Evolutionary conservation across 2,888 invertebrate genomes (phyloP).

Genomic region (Conops quadrifasciatus): DNA sequence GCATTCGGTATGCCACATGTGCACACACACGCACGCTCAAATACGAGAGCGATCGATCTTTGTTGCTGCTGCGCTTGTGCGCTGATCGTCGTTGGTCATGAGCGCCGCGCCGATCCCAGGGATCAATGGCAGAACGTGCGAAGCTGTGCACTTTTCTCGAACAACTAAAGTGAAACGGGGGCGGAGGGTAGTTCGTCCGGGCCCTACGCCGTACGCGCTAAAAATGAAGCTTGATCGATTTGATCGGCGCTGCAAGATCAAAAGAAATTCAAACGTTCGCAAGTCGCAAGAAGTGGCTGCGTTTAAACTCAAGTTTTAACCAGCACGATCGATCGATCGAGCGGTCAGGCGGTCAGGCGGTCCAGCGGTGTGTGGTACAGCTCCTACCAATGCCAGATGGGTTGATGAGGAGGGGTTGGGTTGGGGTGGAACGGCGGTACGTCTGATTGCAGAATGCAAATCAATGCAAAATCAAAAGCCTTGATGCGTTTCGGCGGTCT

Average conservation of each 20-base stretch:
- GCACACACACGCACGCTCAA: slow-evolving; percentile 15
- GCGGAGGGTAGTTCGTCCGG: not conserved
- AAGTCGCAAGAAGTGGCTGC: slow-evolving; percentile 22
- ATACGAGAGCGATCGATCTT: slow-evolving; percentile 16
- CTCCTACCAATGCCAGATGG: not conserved
- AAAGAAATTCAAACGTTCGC: slow-evolving; percentile 52
- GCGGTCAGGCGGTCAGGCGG: not conserved
- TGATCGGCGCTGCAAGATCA: slow-evolving; percentile 65
- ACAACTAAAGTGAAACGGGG: not conserved
- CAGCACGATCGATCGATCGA: slow-evolving; percentile 43
- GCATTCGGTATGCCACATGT: slow-evolving; percentile 57
- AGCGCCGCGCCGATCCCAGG: slow-evolving; percentile 12
- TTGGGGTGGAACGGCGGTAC: too few species aligned
- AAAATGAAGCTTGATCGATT: slow-evolving; percentile 65
- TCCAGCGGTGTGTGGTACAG: not conserved
- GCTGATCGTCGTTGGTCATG: slow-evolving; percentile 7
- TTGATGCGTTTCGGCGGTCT: not conserved
- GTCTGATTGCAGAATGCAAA: slow-evolving; percentile 34
- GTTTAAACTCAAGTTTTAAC: slow-evolving; percentile 39
- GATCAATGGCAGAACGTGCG: slow-evolving; percentile 25
- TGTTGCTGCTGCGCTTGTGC: not conserved
- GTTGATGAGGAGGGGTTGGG: slow-evolving; percentile 9
- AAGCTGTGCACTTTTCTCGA: slow-evolving; percentile 1
- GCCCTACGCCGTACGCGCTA: slow-evolving; percentile 36
- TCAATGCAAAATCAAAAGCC: slow-evolving; percentile 29